Base-by-base conservation (phyloP, 2,113 vertebrate species). In the Daboia siamensis region DNA sequence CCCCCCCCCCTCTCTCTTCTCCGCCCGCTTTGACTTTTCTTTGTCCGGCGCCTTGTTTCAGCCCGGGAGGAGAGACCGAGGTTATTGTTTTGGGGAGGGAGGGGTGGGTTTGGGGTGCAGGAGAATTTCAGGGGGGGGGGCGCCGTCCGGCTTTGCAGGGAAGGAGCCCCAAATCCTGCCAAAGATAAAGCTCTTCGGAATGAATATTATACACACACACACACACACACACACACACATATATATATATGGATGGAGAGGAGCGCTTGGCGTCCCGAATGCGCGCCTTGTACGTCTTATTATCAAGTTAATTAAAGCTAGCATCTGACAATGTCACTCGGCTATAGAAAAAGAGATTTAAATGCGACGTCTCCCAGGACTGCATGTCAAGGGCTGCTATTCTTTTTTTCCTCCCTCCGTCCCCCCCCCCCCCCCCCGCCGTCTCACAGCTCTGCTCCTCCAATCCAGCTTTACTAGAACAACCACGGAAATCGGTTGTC, bases 301-400 rank as follows among this genome's bases (percentile, higher is more conserved):
- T 99, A 99, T 99, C 98, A 98, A 99, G 98, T 99, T 99, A 99
- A 99, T 99, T 99, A 99, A 99, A 99, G 98, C 98, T 97, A 98
- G 98, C 98, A 98, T 99, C 98, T 99, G 98, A 99, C 99, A 99
- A 99, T 99, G 99, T 99, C 99, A 99, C 98, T 98, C 98, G 98
- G 98, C 98, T 98, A 98, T 98, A 99, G 98, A 98, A 99, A 99
- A 99, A 98, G 98, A 98, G 98, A 99, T 99, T 99, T 99, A 98
- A 99, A 99, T 98, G 98, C 98, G 97, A 95, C 97, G 98, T 99
- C 98, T 99, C 98, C 96, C 97, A 99, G 99, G 98, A 99, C 98
- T 97, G 97, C 97, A 97, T 98, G 98, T 99, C 98, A 99, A 98
- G 98, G 98, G 98, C 98, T 98, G 98, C 98, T 98, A 98, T 59